Conservation (phyloP, 2,888 invertebrate genomes). For the Tricholauxania praeusta region DNA sequence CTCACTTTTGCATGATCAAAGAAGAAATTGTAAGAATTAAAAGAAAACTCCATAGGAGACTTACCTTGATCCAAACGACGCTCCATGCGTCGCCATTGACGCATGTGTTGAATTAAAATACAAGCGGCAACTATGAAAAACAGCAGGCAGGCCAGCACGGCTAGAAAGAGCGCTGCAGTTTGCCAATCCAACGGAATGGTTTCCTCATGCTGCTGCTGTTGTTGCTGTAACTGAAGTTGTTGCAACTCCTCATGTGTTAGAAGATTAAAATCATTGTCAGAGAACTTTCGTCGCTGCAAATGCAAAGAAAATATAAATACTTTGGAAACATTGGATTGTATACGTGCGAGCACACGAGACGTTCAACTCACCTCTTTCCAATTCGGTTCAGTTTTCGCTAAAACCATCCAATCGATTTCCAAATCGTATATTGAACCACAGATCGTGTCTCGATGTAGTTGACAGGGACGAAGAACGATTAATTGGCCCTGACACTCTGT, state of each 20-base stretch:
- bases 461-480: constrained; percentile 80
- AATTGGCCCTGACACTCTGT: constrained; percentile 76
- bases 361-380: constrained; percentile 64
- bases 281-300: constrained; percentile 64
- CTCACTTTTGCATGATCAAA: not conserved
- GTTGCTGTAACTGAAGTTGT: constrained; percentile 58
- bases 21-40: too few relatives aligned
- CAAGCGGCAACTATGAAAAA: constrained; percentile 84
- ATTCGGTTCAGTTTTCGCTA: constrained; percentile 68
- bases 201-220: constrained; percentile 63
- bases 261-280: constrained; percentile 48
- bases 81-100: constrained; percentile 84
- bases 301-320: too few relatives aligned
- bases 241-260: constrained; percentile 33
- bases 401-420: constrained; percentile 74
- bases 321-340: too few relatives aligned
- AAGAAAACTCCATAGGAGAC: constrained; percentile 47
- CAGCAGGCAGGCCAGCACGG: constrained; percentile 81
- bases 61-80: constrained; percentile 83
- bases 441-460: constrained; percentile 79
- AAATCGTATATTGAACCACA: constrained; percentile 79
- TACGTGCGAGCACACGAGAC: too few relatives aligned
- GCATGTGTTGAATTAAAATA: constrained; percentile 81
- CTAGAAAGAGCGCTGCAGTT: constrained; percentile 78
- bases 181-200: constrained; percentile 77